A percentile compares a stretch with the other conserved stretches of the same genome.
phyloP scores from a whole-genome alignment of 2,888 invertebrate genomes.

The Tigriopus californicus region DNA sequence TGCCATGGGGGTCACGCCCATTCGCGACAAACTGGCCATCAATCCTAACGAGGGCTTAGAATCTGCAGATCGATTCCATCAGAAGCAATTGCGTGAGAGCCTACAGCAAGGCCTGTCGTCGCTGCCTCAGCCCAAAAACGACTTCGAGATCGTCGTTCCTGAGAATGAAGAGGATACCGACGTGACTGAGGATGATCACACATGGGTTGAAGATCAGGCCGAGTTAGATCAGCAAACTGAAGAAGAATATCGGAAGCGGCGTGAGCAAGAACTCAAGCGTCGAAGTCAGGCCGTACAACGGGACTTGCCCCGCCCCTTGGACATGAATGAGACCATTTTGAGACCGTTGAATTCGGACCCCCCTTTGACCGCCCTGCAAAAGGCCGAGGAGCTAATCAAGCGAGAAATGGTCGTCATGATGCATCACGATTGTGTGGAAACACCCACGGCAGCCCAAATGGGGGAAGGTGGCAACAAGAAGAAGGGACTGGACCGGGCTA shows the following conservation, averaged over 20 bases:
- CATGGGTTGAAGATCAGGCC: slow-evolving; percentile 16
- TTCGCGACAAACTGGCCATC: slow-evolving; percentile 83
- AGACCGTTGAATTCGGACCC: slow-evolving; percentile 54
- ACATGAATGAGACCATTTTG: slow-evolving; percentile 63
- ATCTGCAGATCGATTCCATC: slow-evolving; percentile 27
- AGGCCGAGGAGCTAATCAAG: slow-evolving; percentile 85
- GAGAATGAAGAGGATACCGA: slow-evolving; percentile 46
- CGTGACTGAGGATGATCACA: slow-evolving; percentile 21
- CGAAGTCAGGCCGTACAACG: slow-evolving; percentile 74
- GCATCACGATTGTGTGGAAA: slow-evolving; percentile 65
- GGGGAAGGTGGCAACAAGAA: slow-evolving; percentile 20
- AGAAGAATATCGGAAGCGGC: slow-evolving; percentile 9
- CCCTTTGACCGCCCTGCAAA: slow-evolving; percentile 61
- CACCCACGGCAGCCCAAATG: slow-evolving; percentile 35
- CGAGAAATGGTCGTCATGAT: slow-evolving; percentile 90
- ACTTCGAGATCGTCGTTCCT: slow-evolving; percentile 95
- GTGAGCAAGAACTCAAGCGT: slow-evolving; percentile 44
- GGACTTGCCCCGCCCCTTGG: slow-evolving; percentile 58
- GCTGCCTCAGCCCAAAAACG: slow-evolving; percentile 79
- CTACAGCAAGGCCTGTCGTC: slow-evolving; percentile 55
- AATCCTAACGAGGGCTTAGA: slow-evolving; percentile 70
- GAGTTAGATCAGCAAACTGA: slow-evolving; percentile 17
- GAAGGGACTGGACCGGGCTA: slow-evolving; percentile 33
- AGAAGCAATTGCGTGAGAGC: background rate
- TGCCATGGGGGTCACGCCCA: slow-evolving; percentile 31